Base-by-base conservation (phyloP, 2,797 vertebrate genomes). In the Rhinogobio ventralis region DNA sequence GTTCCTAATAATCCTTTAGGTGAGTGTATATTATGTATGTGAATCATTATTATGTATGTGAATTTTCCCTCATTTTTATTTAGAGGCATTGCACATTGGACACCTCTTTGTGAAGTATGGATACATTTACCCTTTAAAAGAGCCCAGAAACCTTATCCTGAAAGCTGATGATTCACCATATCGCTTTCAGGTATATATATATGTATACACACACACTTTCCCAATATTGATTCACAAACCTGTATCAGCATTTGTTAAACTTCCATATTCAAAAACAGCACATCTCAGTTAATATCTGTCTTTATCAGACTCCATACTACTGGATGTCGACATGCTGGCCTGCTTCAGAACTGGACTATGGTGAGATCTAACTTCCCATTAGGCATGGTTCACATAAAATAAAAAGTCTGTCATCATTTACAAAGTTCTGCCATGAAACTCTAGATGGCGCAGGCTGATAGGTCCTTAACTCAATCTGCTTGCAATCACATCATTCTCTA, bases 311-410 rank as follows among this genome's bases (percentile, higher is more conserved):
- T 0, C 98, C 97, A 0, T 98, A 99, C 88, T 99, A 98, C 93
- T 99, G 98, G 97, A 97, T 93, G 4, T 97, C 95, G 75, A 96
- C 95, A 39, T 93, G 96, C 79, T 97, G 97, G 97, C 97, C 97
- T 0, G 96, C 97, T 17, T 93, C 96, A 0, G 97, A 99, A 90
- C 92, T 99, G 82, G 97, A 99, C 91, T 98, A 98, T 3, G 98
- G 98, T 98, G 90, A 94, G 94, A 81, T 49, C 11, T 11, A 17
- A 39, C 19, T 66, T 30, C 36, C 46, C 25, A 19, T 28, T 62
- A 7, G 13, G 2, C 60, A 14, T 19, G 45, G 9, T 36, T 25
- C 64, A 19, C n/a, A 14, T 62, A 14, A 39, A 51, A 71, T 6
- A 7, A 53, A 13, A 15, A 45, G 57, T 60, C 11, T 60, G n/a